These are phyloP conservation scores for Tympanoctomys barrerae DNA, from an alignment of 2,797 vertebrate genomes.

Conservation along the genomic window DNA sequence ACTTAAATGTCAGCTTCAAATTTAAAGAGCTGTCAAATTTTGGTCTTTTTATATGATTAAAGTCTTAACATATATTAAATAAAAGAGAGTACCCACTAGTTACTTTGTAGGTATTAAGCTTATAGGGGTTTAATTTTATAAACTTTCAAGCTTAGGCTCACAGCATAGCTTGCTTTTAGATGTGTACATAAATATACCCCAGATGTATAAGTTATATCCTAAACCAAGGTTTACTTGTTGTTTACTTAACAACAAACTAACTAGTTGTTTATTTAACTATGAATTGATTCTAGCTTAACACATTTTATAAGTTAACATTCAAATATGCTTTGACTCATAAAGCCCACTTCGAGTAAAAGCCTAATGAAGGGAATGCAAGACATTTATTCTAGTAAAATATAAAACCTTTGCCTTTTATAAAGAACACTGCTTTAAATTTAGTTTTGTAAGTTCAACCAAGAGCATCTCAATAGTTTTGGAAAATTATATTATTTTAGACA, in stretches of 20 bases:
- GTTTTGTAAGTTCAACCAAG: not conserved
- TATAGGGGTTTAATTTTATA: not conserved
- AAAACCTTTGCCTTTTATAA: not conserved
- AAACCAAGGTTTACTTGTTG: not conserved
- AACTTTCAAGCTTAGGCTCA: not conserved
- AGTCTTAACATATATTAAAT: not conserved
- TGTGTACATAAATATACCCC: not conserved
- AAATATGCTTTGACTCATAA: not conserved
- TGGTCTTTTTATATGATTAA: not conserved
- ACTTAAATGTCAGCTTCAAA: not conserved
- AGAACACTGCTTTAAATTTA: not conserved
- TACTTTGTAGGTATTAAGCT: not conserved
- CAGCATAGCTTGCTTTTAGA: not conserved
- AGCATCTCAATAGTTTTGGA: not conserved
- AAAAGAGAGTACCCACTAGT: not conserved
- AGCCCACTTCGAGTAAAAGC: not conserved
- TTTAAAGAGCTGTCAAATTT: not conserved
- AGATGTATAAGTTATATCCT: not conserved
- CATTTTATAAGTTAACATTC: not conserved
- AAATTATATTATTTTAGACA: not conserved
- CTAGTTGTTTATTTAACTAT: not conserved
- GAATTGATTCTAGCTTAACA: not conserved
- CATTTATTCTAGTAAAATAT: not conserved
- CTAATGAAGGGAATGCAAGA: not conserved
- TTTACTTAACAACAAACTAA: not conserved